A percentile compares a stretch with the other conserved stretches of the same genome.
Conservation (phyloP, 2,113 vertebrate species). For the Marcusenius ussheri region DNA sequence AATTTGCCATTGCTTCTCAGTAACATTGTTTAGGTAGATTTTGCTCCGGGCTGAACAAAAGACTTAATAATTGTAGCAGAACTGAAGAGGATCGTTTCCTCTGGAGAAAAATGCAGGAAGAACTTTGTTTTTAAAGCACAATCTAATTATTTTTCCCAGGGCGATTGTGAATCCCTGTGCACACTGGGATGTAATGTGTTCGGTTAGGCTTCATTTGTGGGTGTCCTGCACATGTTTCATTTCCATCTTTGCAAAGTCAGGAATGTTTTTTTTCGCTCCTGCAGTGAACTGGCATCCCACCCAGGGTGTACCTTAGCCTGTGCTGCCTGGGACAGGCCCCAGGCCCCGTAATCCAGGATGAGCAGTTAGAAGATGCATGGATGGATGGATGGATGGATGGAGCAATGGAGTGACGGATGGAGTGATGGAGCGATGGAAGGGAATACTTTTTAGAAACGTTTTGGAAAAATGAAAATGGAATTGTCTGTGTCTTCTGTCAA, state of each 20-base stretch:
- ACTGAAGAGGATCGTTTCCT: constrained; percentile 31
- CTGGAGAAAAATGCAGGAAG: constrained; percentile 12
- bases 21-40: constrained; percentile 22
- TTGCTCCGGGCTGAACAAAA: constrained; percentile 20
- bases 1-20: constrained; percentile 13
- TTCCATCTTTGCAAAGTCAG: not conserved
- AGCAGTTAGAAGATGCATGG: not conserved
- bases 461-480: not conserved
- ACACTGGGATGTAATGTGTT: not conserved
- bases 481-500: not conserved
- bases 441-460: not conserved
- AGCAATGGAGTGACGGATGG: too few relatives aligned
- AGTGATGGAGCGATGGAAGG: not conserved
- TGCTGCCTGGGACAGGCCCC: not conserved
- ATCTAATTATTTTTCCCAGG: constrained; percentile 9
- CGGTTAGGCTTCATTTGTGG: not conserved
- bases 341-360: not conserved
- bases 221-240: not conserved
- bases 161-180: not conserved
- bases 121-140: constrained; percentile 31
- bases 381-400: not conserved
- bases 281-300: not conserved
- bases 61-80: constrained; percentile 39
- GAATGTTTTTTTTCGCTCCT: not conserved
- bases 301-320: not conserved